These are phyloP conservation scores for Symphodus melops DNA, from an alignment of 2,113 vertebrate genomes.

Conservation along the genomic window DNA sequence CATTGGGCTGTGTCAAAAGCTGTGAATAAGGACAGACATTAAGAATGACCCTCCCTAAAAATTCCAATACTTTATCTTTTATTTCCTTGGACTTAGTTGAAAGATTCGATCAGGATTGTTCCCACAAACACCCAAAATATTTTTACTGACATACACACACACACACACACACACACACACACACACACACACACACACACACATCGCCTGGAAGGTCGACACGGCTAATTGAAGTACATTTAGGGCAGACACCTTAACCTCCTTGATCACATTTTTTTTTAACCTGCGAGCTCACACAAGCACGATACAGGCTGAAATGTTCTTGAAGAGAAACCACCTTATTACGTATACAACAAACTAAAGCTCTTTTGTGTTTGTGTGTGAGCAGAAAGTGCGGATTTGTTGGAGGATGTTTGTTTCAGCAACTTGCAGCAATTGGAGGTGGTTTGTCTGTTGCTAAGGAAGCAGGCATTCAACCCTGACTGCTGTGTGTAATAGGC, in stretches of 20 bases:
- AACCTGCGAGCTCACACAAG: conserved; percentile 3
- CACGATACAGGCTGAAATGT: neutral
- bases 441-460: conserved; percentile 7
- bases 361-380: conserved; percentile 1
- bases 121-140: neutral
- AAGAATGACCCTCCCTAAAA: no score
- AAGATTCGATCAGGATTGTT: neutral
- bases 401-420: conserved; percentile 35
- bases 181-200: no score
- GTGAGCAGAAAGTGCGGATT: conserved; percentile 6
- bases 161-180: no score
- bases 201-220: conserved; percentile 3
- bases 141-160: no score
- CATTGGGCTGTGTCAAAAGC: no score
- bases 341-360: neutral
- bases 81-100: no score
- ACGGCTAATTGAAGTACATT: conserved; percentile 27
- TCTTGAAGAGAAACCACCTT: neutral
- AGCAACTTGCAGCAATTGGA: conserved; percentile 29
- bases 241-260: conserved; percentile 22
- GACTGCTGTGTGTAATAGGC: conserved; percentile 37
- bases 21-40: no score
- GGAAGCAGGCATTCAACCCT: conserved; percentile 43
- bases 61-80: no score
- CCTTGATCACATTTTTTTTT: neutral